Evolutionary conservation across 2,888 invertebrate species (phyloP), one percentile per base, ranked within the genome.

Genomic region (Trissolcus brochymenae): DNA sequence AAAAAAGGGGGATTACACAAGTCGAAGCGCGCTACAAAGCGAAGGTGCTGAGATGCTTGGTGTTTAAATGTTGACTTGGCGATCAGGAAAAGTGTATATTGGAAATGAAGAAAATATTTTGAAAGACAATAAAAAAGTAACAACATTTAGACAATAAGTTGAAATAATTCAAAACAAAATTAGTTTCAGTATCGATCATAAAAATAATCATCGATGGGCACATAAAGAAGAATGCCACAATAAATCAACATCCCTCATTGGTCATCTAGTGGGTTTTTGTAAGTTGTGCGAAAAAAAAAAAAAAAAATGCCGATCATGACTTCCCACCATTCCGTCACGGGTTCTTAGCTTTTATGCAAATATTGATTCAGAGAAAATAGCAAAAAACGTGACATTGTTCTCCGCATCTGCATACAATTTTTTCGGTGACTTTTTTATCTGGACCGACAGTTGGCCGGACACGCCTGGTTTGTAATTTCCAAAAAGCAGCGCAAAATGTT

Each of bases 291-390:
- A 71, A 76, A 79, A 79, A 75, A 68, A 40, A 55, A 53, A 71
- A 71, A 76, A 79, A 79, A 75, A 68, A 40, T 57, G 56, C 61
- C 55, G 75, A 70, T 76, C 57, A 54, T 72, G 74, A 80, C 79
- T 82, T 82, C 80, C 81, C 82, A 80, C 68, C 81, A 76, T 84
- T 87, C 87, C 84, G 87, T 86, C 81, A 87, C 84, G 85, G 85
- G 71, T 83, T 77, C 86, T 87, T 81, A 82, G 83, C 81, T 81
- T 81, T 81, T 83, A 87, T 87, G 87, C 88, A 87, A 88, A 88
- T 87, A 86, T 83, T 83, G 84, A 82, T 84, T 81, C 81, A 51
- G 16, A 1, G 50, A 40, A 50, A 50, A 71, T 50, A 35, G 46
- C 13, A 21, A 62, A 76, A 79, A 79, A 81, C 73, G 70, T 60